Percentiles rank a stretch among this genome's conserved stretches.
Conservation (phyloP, 2,797 vertebrate species). For the Silurus aristotelis region DNA sequence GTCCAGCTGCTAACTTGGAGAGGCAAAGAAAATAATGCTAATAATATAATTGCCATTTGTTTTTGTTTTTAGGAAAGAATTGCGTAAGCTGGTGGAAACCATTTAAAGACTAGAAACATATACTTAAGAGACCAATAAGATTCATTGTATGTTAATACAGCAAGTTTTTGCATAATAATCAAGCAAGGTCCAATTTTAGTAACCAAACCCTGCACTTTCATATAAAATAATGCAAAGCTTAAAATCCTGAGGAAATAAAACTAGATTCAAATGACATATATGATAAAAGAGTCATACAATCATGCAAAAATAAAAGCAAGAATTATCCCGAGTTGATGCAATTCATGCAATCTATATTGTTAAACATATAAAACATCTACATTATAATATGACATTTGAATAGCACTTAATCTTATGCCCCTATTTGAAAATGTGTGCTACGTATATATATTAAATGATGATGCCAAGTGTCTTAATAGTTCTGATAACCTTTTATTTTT, state of each 20-base stretch:
- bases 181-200: not conserved
- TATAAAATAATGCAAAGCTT: not conserved
- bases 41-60: not conserved
- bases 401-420: not conserved
- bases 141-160: not conserved
- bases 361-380: not conserved
- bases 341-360: not conserved
- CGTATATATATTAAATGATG: not conserved
- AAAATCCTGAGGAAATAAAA: not conserved
- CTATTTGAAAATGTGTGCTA: not conserved
- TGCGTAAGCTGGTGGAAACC: not conserved
- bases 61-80: not conserved
- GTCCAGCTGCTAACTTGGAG: slow-evolving; percentile 82
- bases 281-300: not conserved
- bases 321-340: not conserved
- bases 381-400: not conserved
- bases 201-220: not conserved
- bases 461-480: not conserved
- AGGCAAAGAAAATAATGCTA: slow-evolving; percentile 29
- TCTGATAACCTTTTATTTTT: not conserved
- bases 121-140: not conserved
- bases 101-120: no score
- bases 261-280: not conserved
- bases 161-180: not conserved
- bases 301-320: not conserved